These are phyloP conservation scores for Diachasmimorpha longicaudata DNA, from an alignment of 1,140 invertebrate species.

Conservation along the genomic window DNA sequence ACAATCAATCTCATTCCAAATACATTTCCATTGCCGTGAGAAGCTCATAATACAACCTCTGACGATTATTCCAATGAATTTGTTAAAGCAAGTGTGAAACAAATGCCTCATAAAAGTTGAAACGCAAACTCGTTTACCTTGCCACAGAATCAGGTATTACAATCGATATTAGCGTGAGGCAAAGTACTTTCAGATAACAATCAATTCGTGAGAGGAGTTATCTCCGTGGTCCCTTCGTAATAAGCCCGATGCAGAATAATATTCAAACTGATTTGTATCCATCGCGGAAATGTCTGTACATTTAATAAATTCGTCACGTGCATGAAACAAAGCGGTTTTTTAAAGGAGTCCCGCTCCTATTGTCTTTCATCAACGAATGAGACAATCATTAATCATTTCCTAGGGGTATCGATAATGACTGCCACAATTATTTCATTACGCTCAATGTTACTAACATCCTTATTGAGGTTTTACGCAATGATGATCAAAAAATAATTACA, in stretches of 20 bases:
- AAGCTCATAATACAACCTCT: not conserved
- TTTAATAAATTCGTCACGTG: not conserved
- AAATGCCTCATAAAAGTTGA: constrained; percentile 9
- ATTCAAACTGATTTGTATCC: not conserved
- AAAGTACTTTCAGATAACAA: constrained; percentile 8
- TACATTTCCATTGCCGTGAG: not conserved
- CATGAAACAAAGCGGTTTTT: not conserved
- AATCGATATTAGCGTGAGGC: constrained; percentile 15
- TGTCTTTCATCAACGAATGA: constrained; percentile 1
- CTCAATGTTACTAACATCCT: not conserved
- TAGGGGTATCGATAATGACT: not conserved
- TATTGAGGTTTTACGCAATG: not conserved
- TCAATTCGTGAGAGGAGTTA: not conserved
- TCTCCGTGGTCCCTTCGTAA: not conserved
- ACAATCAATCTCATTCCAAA: too few species aligned
- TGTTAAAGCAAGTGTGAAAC: constrained; percentile 4
- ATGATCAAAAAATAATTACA: not conserved
- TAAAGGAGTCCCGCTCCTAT: not conserved
- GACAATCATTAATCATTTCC: constrained; percentile 1
- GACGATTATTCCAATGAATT: not conserved
- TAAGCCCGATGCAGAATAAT: not conserved
- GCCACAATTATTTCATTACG: not conserved
- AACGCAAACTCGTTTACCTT: constrained; percentile 27
- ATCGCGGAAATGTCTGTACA: not conserved
- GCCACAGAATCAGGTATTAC: constrained; percentile 23